These are phyloP conservation scores for Nanorana parkeri DNA, from an alignment of 2,113 vertebrate species.

Conservation along the genomic window DNA sequence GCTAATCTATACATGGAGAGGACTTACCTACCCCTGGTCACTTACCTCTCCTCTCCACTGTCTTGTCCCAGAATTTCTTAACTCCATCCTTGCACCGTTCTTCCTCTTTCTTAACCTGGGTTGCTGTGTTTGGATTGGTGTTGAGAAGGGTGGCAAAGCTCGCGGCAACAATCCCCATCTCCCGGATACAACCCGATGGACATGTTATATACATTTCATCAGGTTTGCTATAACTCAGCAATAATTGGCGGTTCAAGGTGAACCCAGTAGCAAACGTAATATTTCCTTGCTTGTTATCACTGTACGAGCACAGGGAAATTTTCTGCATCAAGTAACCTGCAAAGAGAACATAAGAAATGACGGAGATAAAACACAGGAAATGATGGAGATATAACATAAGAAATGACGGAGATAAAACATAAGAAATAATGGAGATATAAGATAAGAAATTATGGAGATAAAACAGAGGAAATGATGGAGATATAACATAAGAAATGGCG, in stretches of 20 bases:
- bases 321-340: conserved; percentile 30
- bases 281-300: conserved; percentile 1
- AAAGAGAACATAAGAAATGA: neutral
- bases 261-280: neutral
- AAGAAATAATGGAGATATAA: no score
- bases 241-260: neutral
- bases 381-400: no score
- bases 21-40: no score
- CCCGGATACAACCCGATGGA: neutral
- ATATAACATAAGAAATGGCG: no score
- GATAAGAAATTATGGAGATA: no score
- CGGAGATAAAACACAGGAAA: neutral
- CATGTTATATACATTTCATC: neutral
- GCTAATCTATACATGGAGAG: no score
- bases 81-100: neutral
- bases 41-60: conserved; percentile 26
- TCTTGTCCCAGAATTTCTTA: conserved; percentile 4
- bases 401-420: no score
- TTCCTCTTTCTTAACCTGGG: neutral
- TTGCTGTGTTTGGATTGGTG: neutral
- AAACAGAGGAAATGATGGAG: no score
- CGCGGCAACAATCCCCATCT: neutral
- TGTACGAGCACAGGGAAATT: neutral
- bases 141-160: neutral
- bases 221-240: neutral